Conservation (phyloP, 1,140 invertebrate genomes). For the Panulirus ornatus region DNA sequence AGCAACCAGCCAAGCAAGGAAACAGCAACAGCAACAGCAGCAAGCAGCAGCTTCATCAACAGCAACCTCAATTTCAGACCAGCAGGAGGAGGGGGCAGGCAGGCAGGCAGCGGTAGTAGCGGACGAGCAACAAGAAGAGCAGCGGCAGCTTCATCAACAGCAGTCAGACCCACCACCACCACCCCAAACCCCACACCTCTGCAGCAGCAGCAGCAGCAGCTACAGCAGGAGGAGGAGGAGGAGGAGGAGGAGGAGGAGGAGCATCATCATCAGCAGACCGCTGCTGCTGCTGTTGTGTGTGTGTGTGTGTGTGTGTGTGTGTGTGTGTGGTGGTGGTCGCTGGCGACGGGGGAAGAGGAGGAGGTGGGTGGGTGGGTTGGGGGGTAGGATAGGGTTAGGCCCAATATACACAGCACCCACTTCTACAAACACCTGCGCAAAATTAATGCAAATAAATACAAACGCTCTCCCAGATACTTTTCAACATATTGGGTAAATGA, state of each 20-base stretch:
- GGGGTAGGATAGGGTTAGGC: not conserved
- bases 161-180: not conserved
- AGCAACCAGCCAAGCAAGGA: not conserved
- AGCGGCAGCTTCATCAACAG: not conserved
- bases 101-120: too few relatives aligned
- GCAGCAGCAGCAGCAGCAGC: too few relatives aligned
- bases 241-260: too few relatives aligned
- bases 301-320: too few relatives aligned
- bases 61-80: too few relatives aligned
- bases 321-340: not conserved
- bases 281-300: too few relatives aligned
- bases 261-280: too few relatives aligned
- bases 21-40: not conserved
- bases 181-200: not conserved
- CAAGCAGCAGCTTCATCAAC: not conserved
- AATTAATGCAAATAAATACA: conserved; percentile 49
- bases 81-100: too few relatives aligned
- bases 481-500: conserved; percentile 29
- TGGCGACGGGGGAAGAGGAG: too few relatives aligned
- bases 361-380: too few relatives aligned
- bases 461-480: not conserved
- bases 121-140: not conserved
- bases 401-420: conserved; percentile 7
- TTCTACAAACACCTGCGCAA: conserved; percentile 2
- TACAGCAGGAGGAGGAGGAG: too few relatives aligned